Evolutionary conservation across 2,797 vertebrate species (phyloP), one percentile per base, ranked within the genome.

Genomic region (Artibeus lituratus): DNA sequence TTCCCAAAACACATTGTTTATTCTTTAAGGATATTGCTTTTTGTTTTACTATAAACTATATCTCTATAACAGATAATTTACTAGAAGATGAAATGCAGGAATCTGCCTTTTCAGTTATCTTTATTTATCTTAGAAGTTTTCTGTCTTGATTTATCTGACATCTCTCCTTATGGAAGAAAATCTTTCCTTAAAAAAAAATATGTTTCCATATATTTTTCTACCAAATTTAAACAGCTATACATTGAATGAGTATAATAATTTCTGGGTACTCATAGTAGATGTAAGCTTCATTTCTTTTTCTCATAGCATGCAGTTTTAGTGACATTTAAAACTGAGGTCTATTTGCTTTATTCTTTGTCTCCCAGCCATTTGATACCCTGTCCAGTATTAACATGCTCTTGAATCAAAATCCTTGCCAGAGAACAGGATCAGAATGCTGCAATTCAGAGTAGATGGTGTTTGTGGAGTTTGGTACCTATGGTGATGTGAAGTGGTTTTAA

Each of bases 251-350:
- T 84, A 44, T 53, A 69, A 21, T 74, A 69, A 51, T 86, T 95
- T 22, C 29, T 91, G 77, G 32, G 65, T 47, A 91, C 6, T 39
- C 90, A 67, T 51, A 74, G 39, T 73, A 77, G 7, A 24, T 69
- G 12, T 39, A 53, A 94, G 55, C 39, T 86, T 95, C 26, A 37
- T 95, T 94, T 88, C 74, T 53, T 80, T 95, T 51, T 94, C 57
- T 90, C 8, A 19, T 83, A 74, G 37, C 32, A 51, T 92, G 4
- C 37, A 39, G 5, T 89, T 87, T 80, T 89, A 90, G 47, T 32
- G 86, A 0, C 10, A 76, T 84, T 59, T 89, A 88, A 94, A 55
- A n/a, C 35, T 15, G 37, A 80, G 5, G 15, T 90, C 69, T 86
- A 0, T 93, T 94, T 93, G 62, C 29, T 81, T 81, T 62, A 70